Percentiles rank a stretch among this genome's conserved stretches.
Evolutionary conservation across 2,888 invertebrate species (phyloP).

Genomic region (Unio pictorum): DNA sequence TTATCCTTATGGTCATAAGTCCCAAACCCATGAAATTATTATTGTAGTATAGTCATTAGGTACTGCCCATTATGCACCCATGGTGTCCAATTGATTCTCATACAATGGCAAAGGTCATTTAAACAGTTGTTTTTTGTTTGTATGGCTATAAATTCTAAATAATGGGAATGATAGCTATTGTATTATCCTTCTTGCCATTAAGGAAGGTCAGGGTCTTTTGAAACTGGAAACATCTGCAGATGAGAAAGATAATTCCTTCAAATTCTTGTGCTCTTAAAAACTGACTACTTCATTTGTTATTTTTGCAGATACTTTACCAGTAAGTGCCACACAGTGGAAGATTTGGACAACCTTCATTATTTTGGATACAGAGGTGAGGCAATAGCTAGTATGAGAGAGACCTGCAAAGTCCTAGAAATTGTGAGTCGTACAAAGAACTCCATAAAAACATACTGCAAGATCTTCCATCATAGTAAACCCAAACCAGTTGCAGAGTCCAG

Average conservation of each 20-base stretch:
- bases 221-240: too few relatives aligned
- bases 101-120: too few relatives aligned
- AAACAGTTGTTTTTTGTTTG: too few relatives aligned
- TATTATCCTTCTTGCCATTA: too few relatives aligned
- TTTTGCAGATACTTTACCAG: constrained; percentile 77
- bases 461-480: constrained; percentile 74
- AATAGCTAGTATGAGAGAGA: constrained; percentile 77
- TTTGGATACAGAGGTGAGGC: constrained; percentile 83
- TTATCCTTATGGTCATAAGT: too few relatives aligned
- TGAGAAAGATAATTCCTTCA: not conserved
- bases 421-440: constrained; percentile 74
- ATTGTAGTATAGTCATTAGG: too few relatives aligned
- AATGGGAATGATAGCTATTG: too few relatives aligned
- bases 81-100: too few relatives aligned
- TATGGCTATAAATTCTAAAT: too few relatives aligned
- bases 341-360: constrained; percentile 75
- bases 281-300: not conserved
- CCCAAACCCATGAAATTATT: too few relatives aligned
- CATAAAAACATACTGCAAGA: constrained; percentile 76
- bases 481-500: constrained; percentile 66
- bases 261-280: not conserved
- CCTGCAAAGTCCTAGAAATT: constrained; percentile 77
- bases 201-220: too few relatives aligned
- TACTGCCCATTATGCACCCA: too few relatives aligned
- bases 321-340: constrained; percentile 76